phyloP scores from a whole-genome alignment of 92 coral and sea anemone genomes.

The Paramuricea clavata region DNA sequence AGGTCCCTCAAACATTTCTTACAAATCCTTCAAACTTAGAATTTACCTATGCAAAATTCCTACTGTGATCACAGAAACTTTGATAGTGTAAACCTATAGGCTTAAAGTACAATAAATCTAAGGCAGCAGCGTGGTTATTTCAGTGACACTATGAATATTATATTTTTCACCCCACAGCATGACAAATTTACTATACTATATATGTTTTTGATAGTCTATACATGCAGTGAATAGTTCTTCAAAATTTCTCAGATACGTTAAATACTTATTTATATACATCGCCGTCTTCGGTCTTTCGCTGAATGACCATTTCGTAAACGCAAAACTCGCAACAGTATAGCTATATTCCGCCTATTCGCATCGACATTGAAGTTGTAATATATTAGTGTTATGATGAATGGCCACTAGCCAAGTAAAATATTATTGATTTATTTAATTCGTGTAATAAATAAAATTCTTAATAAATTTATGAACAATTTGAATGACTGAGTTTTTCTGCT shows the following conservation, averaged over 20 bases:
- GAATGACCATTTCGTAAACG: background rate
- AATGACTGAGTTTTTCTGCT: background rate
- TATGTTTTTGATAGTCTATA: no score
- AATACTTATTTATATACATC: background rate
- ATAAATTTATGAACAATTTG: slow-evolving; percentile 13
- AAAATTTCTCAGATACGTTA: no score
- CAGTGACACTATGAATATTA: no score
- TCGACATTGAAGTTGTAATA: background rate
- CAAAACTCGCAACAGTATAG: background rate
- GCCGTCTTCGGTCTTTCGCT: background rate
- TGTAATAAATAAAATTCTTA: background rate
- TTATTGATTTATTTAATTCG: slow-evolving; percentile 3
- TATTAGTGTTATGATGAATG: background rate
- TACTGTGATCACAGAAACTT: no score
- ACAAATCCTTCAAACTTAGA: no score
- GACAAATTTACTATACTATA: background rate
- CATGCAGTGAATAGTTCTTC: no score
- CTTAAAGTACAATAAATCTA: no score
- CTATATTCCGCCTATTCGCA: background rate
- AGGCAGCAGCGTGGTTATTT: no score
- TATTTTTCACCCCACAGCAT: background rate
- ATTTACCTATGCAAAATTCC: no score
- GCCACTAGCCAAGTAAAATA: background rate
- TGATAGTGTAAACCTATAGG: no score
- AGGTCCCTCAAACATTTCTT: no score